phyloP scores from a whole-genome alignment of 2,888 invertebrate species.

The Baronia brevicornis region DNA sequence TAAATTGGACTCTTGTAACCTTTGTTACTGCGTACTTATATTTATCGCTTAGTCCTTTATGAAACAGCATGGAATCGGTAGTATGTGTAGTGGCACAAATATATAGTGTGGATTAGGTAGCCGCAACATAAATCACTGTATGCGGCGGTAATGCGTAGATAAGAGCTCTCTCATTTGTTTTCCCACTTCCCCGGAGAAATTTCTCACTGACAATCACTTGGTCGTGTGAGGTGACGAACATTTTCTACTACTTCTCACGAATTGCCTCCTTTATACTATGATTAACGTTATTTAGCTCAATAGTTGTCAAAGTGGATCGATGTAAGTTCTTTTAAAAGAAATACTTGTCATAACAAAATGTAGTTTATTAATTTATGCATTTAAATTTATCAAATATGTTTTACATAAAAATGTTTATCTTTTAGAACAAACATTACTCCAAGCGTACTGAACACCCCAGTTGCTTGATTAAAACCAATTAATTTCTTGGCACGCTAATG shows the following conservation, averaged over 20 bases:
- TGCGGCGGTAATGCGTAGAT: conserved; percentile 68
- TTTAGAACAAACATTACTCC: conserved; percentile 32
- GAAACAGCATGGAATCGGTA: too few species aligned
- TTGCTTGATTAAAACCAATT: conserved; percentile 65
- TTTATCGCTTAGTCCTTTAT: too few species aligned
- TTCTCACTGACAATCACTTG: conserved; percentile 62
- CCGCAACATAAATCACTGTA: conserved; percentile 61
- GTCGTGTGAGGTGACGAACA: conserved; percentile 53
- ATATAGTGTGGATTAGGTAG: conserved; percentile 45
- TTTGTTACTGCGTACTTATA: too few species aligned
- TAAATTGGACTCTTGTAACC: too few species aligned
- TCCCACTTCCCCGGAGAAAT: conserved; percentile 69
- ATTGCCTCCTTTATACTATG: too few species aligned
- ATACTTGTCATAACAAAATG: too few species aligned
- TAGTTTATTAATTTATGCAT: too few species aligned
- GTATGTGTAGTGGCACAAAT: too few species aligned
- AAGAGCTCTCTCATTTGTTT: conserved; percentile 72
- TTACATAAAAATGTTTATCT: conserved; percentile 28
- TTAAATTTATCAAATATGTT: too few species aligned
- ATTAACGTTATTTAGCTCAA: too few species aligned
- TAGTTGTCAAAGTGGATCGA: too few species aligned
- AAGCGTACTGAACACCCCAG: conserved; percentile 42
- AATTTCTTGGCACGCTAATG: conserved; percentile 60
- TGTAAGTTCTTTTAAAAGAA: too few species aligned
- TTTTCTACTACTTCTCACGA: conserved; percentile 37